Evolutionary conservation across 1,140 invertebrate species (phyloP), one percentile per base, ranked within the genome.

Genomic region (Heliothis subflexa): DNA sequence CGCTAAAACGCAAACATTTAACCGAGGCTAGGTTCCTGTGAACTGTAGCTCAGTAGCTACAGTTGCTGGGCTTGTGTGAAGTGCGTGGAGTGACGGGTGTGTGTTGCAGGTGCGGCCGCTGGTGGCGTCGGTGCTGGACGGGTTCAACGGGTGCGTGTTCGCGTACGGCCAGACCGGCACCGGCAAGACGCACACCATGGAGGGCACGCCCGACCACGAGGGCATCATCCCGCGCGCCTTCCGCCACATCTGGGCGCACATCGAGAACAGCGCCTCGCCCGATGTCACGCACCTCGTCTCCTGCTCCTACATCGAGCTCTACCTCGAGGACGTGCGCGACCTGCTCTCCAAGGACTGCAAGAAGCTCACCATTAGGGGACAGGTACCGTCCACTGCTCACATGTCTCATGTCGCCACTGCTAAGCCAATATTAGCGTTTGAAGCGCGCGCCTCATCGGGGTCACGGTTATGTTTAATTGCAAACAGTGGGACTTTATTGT

Each of bases 91-190:
- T 40, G 33, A 40, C 12, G 18, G 1, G 1, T 16, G 9, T n/a
- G 54, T 66, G 4, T 25, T n/a, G 2, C 85, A 95, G 78, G 98
- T 99, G 40, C 96, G 98, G 49, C 98, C 98, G 0, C 93, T 99
- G 79, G 98, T 99, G n/a, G 97, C 99, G 79, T 99, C 98, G 11
- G 99, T 99, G 1, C 95, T 99, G 25, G 97, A 97, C 86, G 99
- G 99, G 7, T 99, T 99, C 93, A 99, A 99, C 93, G 98, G 98
- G 14, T 99, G 99, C 80, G 98, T 99, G 76, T 99, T 99, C 95
- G 99, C 99, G 0, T 99, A 99, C 93, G 99, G 99, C 0, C 98
- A 99, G 94, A 99, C 98, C 0, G 98, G 98, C 70, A 98, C 98
- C 0, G 98, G 98, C 14, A 99, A 99, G 94, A 99, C 98, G 0